These are phyloP conservation scores for Pachyramphus minor DNA, from an alignment of 2,113 vertebrate species.

Conservation along the genomic window DNA sequence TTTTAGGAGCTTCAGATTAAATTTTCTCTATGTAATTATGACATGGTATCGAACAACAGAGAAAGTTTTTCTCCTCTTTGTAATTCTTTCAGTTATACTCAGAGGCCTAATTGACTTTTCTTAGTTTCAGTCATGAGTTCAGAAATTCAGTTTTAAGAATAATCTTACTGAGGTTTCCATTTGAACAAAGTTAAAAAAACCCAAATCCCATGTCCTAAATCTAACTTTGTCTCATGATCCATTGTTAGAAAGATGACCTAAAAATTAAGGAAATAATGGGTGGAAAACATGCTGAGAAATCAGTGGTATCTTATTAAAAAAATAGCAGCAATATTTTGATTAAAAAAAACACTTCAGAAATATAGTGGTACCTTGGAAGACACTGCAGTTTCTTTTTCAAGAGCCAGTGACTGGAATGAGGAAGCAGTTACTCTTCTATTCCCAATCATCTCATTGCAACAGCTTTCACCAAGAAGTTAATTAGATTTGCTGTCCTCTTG, in stretches of 20 bases:
- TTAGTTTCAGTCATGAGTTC: background rate
- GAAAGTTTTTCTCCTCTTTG: background rate
- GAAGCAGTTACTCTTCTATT: background rate
- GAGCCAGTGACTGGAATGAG: background rate
- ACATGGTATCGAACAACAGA: background rate
- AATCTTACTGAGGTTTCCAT: background rate
- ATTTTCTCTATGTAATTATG: background rate
- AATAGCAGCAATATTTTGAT: background rate
- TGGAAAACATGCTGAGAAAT: background rate
- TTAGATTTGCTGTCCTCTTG: fast-evolving
- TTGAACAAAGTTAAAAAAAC: background rate
- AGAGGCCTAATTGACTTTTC: background rate
- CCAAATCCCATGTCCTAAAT: background rate
- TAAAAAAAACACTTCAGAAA: background rate
- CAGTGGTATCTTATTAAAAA: background rate
- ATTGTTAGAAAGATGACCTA: background rate
- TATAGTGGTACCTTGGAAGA: background rate
- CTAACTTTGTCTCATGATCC: background rate
- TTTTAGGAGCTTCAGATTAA: background rate
- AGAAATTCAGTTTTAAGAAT: background rate
- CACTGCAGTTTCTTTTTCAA: background rate
- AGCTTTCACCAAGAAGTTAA: background rate
- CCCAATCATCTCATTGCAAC: background rate
- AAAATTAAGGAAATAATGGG: background rate
- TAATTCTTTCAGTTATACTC: background rate